Evolutionary conservation across 2,797 vertebrate species (phyloP).

Genomic region (Enteromius radiatus): DNA sequence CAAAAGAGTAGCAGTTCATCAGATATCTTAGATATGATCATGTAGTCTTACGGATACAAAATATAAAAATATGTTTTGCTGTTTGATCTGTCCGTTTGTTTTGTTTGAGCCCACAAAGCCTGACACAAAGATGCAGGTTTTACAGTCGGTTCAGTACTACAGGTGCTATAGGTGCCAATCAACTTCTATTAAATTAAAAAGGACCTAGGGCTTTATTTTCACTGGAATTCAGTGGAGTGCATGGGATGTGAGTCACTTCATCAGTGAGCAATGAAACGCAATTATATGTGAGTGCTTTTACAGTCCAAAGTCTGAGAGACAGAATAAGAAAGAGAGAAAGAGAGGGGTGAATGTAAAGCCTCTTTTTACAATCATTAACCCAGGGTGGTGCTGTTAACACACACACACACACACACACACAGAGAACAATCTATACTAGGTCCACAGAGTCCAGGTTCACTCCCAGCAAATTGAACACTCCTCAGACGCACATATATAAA

Average conservation of each 20-base stretch:
- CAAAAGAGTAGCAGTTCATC: conserved; percentile 14
- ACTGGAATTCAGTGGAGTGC: not conserved
- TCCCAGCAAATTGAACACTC: conserved; percentile 5
- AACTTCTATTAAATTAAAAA: not conserved
- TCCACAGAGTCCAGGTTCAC: conserved; percentile 13
- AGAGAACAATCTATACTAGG: conserved; percentile 23
- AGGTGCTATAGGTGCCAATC: not conserved
- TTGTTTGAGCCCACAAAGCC: not conserved
- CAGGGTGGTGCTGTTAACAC: conserved; percentile 23
- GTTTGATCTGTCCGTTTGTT: not conserved
- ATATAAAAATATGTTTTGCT: not conserved
- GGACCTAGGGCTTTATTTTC: not conserved
- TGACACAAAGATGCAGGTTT: not conserved
- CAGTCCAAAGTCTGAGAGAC: conserved; percentile 41
- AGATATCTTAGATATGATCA: conserved; percentile 1
- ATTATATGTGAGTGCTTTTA: conserved; percentile 18
- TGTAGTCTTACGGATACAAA: conserved; percentile 2
- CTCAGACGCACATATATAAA: conserved; percentile 10
- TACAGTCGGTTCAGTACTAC: not conserved
- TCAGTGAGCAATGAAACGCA: conserved; percentile 20
- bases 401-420: conserved; percentile 6
- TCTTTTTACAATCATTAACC: conserved; percentile 56
- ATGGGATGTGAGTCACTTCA: conserved; percentile 14
- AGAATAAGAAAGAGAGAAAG: not conserved
- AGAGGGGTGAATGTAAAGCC: conserved; percentile 28